A percentile compares a stretch with the other conserved stretches of the same genome.
phyloP scores from a whole-genome alignment of 2,113 vertebrate species.

The Clarias batrachus region DNA sequence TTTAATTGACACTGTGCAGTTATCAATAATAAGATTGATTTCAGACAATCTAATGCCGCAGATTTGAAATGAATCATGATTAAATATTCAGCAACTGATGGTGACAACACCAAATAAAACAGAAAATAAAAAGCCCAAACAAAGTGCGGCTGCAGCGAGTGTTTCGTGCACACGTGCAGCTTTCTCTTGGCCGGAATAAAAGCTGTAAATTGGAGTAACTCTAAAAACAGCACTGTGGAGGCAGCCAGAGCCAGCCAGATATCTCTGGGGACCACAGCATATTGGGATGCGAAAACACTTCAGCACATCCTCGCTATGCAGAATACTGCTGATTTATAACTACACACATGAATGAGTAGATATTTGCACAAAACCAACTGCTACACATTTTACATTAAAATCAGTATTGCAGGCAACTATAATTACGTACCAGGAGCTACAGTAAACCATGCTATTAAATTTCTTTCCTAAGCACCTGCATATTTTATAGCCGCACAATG shows the following conservation, averaged over 20 bases:
- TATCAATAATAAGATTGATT: conserved; percentile 63
- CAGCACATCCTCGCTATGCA: conserved; percentile 13
- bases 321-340: conserved; percentile 9
- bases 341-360: background rate
- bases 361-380: conserved; percentile 10
- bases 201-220: conserved; percentile 47
- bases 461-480: conserved; percentile 15
- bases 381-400: conserved; percentile 20
- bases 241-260: background rate
- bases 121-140: conserved; percentile 37
- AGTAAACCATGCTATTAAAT: background rate
- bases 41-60: conserved; percentile 32
- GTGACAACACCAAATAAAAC: background rate
- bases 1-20: conserved; percentile 54
- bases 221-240: conserved; percentile 46
- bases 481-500: background rate
- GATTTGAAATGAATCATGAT: conserved; percentile 57
- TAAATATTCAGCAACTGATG: conserved; percentile 58
- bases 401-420: background rate
- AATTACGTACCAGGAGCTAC: background rate
- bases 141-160: background rate
- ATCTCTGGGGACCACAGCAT: conserved; percentile 33
- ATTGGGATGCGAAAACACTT: conserved; percentile 30
- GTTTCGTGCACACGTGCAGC: background rate
- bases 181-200: conserved; percentile 3